Base-by-base conservation (phyloP, 1,140 invertebrate genomes). In the Vanessa atalanta region DNA sequence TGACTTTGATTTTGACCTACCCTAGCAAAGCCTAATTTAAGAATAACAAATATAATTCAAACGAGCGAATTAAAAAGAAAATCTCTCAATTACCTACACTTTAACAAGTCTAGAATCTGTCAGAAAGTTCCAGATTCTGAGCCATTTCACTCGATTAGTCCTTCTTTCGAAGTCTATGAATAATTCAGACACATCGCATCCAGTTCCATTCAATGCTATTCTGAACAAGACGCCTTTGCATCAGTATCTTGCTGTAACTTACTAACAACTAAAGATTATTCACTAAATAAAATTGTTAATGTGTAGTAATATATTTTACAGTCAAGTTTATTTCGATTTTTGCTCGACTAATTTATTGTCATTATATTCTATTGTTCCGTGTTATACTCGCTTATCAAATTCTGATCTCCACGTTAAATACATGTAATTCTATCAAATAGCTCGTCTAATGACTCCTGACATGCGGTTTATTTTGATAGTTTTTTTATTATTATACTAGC, bases 71-170 rank as follows among this genome's bases (percentile, higher is more conserved):
- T 26, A 26, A 60, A 60, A 60, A 13, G 14, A 26, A 60, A 60
- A 60, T 26, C 51, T 43, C 37, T 9, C 37, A 51, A 51, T 51
- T 51, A 60, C 31, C 16, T 61, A 61, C 57, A 61, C 15, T 47
- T 48, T 65, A 47, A 47, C 37, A 48, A 65, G 43, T 65, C 20
- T 14, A 65, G 63, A 63, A 73, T 76, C 65, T 55, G 37, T 68
- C 14, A 55, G 48, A 76, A 72, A 68, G 48, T 76, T 76, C 13
- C 48, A 72, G 65, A 68, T 51, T 61, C 69, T 65, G 57, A 63
- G 55, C 68, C 70, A 68, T 76, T 76, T 72, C 70, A 68, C 69
- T 76, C 69, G 65, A 76, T 76, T 76, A 76, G 74, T 68, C 74
- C 60, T 76, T 72, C 74, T 76, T 72, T 72, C 55, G 47, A 72